Base-by-base conservation (phyloP, 2,888 invertebrate species). In the Heteropelma amictum region DNA sequence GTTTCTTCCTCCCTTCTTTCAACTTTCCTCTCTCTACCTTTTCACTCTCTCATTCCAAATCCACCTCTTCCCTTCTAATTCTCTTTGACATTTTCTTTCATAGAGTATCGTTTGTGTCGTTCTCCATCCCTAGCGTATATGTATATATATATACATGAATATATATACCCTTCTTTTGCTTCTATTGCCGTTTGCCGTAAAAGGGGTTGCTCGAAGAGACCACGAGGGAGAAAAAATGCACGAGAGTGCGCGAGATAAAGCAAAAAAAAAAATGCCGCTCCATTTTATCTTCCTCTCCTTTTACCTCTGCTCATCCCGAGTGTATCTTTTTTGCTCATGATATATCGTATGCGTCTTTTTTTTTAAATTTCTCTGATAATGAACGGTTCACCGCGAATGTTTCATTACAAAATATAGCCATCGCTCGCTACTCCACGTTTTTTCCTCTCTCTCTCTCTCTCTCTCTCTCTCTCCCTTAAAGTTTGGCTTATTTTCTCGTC, bases 51-150 rank as follows among this genome's bases (percentile, higher is more conserved):
- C 30, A 42, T 19, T 19, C 12, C 35, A 23, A 2, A 17, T 47
- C 19, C 30, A 28, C 35, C 61, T 60, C 53, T 21, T 17, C 5
- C 3, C 26, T 23, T 14, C 23, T 17, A 10, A 26, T 28, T 58
- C 42, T 58, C 58, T 28, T n/a, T 23, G 63, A 26, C 49, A 49
- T 8, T 63, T 49, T 38, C 63, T 49, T 23, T 40, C 60, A 42
- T 33, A 35, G 54, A 45, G 58, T n/a, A n/a, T 65, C 60, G 26
- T 42, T 67, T 53, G 58, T 51, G 56, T 49, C 70, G 47, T 28
- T 54, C 19, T 49, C 6, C 40, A 30, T 45, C 72, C 54, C 67
- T 49, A 40, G 54, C 54, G 49, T 58, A 47, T n/a, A n/a, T n/a
- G n/a, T n/a, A n/a, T n/a, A n/a, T n/a, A n/a, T n/a, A n/a, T n/a